phyloP scores from a whole-genome alignment of 2,797 vertebrate genomes.

The Nannoperca australis region DNA sequence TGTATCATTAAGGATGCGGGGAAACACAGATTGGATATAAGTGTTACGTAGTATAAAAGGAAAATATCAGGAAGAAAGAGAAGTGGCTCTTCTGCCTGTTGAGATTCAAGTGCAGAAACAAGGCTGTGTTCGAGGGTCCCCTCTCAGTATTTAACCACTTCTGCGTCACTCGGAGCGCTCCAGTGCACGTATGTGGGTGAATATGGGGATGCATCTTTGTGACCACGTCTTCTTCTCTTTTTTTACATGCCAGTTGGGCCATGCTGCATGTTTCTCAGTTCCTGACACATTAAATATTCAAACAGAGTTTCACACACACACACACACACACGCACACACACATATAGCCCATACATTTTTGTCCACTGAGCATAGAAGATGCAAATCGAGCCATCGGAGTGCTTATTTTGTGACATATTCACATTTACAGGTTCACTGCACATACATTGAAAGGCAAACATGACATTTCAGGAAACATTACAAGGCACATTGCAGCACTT shows the following conservation, averaged over 20 bases:
- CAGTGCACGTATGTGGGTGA: not conserved
- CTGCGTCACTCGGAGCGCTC: not conserved
- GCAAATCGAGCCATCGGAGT: slow-evolving; percentile 8
- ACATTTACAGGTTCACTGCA: slow-evolving; percentile 1
- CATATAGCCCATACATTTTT: slow-evolving; percentile 10
- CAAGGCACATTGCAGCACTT: slow-evolving; percentile 21
- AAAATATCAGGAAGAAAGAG: slow-evolving; percentile 10
- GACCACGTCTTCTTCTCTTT: not conserved
- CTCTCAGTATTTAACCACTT: slow-evolving; percentile 52
- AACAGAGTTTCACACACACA: slow-evolving; percentile 26
- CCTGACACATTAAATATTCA: slow-evolving; percentile 36
- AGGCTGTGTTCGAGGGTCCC: not conserved
- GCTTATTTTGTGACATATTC: slow-evolving; percentile 10
- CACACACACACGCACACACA: not conserved
- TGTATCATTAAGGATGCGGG: not conserved
- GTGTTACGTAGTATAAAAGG: not conserved
- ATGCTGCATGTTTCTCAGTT: slow-evolving; percentile 37
- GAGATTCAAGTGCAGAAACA: slow-evolving; percentile 36
- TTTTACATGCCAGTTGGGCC: slow-evolving; percentile 16
- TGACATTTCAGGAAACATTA: slow-evolving; percentile 27
- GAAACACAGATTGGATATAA: slow-evolving; percentile 8
- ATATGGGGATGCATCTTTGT: not conserved
- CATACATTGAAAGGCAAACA: slow-evolving; percentile 20
- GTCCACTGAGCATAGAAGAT: slow-evolving; percentile 5
- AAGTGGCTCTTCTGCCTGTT: slow-evolving; percentile 15